Percentiles rank a stretch among this genome's conserved stretches.
Evolutionary conservation across 2,797 vertebrate species (phyloP).

Genomic region (Rhabdophis nuchalis): DNA sequence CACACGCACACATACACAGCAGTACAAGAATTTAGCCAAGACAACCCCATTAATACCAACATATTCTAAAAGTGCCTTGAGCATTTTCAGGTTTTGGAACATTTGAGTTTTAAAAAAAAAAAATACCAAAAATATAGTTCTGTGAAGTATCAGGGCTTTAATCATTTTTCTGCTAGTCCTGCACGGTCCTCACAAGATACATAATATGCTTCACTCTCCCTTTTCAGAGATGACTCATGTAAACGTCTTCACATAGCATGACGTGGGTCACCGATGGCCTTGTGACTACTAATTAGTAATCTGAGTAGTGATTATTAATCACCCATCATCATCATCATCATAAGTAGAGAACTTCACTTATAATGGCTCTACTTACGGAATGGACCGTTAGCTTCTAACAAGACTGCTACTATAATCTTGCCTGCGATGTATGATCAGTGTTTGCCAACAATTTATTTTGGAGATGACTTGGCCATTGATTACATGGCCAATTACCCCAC

Average conservation of each 20-base stretch:
- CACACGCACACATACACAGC: constrained; percentile 20
- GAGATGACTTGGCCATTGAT: not conserved
- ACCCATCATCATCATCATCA: not conserved
- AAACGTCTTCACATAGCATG: not conserved
- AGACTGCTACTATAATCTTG: not conserved
- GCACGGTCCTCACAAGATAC: constrained; percentile 7
- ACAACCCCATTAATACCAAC: constrained; percentile 10
- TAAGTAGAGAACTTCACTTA: not conserved
- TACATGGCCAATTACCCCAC: not conserved
- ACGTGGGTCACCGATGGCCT: not conserved
- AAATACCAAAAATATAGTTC: not conserved
- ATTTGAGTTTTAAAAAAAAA: constrained; percentile 46
- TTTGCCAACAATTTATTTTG: not conserved
- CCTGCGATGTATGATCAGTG: not conserved
- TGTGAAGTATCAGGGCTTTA: constrained; percentile 39
- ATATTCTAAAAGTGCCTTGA: not conserved
- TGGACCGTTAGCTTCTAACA: not conserved
- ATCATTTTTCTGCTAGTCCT: constrained; percentile 43
- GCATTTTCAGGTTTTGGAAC: constrained; percentile 46
- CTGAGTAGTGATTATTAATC: not conserved
- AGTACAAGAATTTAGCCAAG: constrained; percentile 29
- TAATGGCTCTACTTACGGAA: not conserved
- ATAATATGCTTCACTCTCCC: constrained; percentile 23
- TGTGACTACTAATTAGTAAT: not conserved
- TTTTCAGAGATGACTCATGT: not conserved